Evolutionary conservation across 2,113 vertebrate species (phyloP).

Genomic region (Grantiella picta): DNA sequence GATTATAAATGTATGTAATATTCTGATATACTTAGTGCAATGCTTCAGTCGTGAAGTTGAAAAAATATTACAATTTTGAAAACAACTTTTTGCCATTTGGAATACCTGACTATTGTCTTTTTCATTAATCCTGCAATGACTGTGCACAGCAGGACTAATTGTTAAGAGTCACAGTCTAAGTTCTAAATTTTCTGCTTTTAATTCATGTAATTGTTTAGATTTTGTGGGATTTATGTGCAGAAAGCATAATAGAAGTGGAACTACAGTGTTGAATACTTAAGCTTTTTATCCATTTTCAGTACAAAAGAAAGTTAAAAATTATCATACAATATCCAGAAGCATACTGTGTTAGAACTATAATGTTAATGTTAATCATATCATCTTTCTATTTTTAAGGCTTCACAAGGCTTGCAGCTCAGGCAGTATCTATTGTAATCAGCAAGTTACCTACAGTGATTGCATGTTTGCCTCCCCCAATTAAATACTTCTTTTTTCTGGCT

Average conservation of each 20-base stretch:
- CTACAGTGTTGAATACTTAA: neutral
- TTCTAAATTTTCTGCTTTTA: constrained; percentile 7
- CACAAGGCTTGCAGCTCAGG: constrained; percentile 80
- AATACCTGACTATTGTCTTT: neutral
- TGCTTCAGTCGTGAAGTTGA: neutral
- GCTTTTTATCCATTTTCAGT: constrained; percentile 50
- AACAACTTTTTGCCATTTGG: neutral
- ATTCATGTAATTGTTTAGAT: neutral
- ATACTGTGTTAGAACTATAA: constrained; percentile 21
- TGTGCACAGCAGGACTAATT: neutral
- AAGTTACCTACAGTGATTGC: constrained; percentile 88
- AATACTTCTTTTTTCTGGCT: constrained; percentile 88
- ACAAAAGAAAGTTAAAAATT: constrained; percentile 57
- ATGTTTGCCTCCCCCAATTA: constrained; percentile 88
- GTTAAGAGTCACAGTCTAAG: neutral
- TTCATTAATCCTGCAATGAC: neutral
- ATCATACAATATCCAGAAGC: constrained; percentile 45
- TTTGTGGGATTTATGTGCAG: neutral
- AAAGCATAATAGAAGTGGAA: neutral
- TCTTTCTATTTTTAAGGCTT: constrained; percentile 78
- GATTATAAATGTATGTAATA: neutral
- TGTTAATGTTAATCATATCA: constrained; percentile 69
- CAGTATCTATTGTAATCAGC: constrained; percentile 90
- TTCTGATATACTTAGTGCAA: neutral
- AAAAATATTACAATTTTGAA: neutral